Evolutionary conservation across 2,113 vertebrate species (phyloP).

Genomic region (Anas platyrhynchos): DNA sequence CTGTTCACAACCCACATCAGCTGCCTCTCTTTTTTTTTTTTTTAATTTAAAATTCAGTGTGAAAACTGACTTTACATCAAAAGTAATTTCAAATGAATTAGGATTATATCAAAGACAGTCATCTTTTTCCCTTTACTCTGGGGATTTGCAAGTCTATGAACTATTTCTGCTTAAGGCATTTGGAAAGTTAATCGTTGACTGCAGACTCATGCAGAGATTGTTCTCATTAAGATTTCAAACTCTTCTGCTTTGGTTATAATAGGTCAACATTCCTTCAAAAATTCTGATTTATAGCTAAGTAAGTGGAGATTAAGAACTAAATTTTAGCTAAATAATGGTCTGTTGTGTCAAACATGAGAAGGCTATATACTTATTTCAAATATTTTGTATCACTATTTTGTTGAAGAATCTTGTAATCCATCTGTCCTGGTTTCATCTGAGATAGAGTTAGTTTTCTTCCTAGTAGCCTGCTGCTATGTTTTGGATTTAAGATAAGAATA

Average conservation of each 20-base stretch:
- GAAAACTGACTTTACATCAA: neutral
- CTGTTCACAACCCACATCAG: neutral
- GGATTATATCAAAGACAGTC: neutral
- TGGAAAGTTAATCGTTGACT: neutral
- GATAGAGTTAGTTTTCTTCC: too few relatives aligned
- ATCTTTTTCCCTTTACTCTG: neutral
- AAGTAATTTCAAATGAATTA: neutral
- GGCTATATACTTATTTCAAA: neutral
- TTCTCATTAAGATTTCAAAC: neutral
- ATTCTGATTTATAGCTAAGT: neutral
- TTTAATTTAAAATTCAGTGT: neutral
- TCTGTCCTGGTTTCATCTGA: too few relatives aligned
- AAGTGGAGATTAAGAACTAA: neutral
- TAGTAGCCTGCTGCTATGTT: too few relatives aligned
- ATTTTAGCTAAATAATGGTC: neutral
- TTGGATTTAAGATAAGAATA: too few relatives aligned
- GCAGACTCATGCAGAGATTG: rapidly evolving
- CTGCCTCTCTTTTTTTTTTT: neutral
- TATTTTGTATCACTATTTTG: neutral
- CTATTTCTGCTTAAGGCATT: neutral
- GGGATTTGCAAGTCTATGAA: neutral
- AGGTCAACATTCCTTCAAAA: neutral
- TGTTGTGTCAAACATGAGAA: neutral
- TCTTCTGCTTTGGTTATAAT: neutral
- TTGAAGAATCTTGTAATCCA: neutral